These are phyloP conservation scores for Ceratoteleas bidentatus DNA, from an alignment of 1,140 invertebrate species.

Conservation along the genomic window DNA sequence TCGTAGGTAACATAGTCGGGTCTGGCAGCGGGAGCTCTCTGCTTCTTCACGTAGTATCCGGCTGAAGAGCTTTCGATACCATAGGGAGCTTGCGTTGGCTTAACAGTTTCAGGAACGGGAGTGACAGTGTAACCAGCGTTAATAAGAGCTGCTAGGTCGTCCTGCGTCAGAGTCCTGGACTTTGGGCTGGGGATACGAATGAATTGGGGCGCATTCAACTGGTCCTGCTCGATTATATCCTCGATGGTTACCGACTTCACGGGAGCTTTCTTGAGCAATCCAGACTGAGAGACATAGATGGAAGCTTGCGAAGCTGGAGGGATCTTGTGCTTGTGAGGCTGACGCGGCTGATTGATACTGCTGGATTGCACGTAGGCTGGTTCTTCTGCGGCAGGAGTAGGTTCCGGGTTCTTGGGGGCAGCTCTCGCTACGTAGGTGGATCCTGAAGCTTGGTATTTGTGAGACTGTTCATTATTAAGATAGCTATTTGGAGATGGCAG, in stretches of 20 bases:
- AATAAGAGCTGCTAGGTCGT: conserved; percentile 75
- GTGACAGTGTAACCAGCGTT: conserved; percentile 78
- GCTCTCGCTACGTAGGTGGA: conserved; percentile 74
- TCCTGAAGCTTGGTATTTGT: conserved; percentile 75
- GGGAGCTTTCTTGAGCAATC: conserved; percentile 75
- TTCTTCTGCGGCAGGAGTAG: conserved; percentile 38
- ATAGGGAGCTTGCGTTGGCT: conserved; percentile 66
- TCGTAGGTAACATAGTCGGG: conserved; percentile 74
- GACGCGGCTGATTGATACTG: conserved; percentile 73
- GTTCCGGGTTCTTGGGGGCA: conserved; percentile 66
- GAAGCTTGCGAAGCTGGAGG: conserved; percentile 68
- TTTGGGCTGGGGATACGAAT: conserved; percentile 71
- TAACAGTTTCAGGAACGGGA: conserved; percentile 70
- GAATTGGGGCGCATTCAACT: conserved; percentile 59
- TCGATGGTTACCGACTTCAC: conserved; percentile 76
- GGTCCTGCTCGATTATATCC: conserved; percentile 73
- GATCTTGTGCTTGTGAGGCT: conserved; percentile 75
- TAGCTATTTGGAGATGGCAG: conserved; percentile 75
- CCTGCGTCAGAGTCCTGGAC: conserved; percentile 72
- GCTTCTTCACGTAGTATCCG: conserved; percentile 76
- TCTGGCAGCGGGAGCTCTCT: conserved; percentile 67
- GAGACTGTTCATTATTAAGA: conserved; percentile 69
- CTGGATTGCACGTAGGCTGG: conserved; percentile 53
- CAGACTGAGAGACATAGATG: conserved; percentile 75
- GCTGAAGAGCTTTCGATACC: conserved; percentile 66